Evolutionary conservation across 2,888 invertebrate genomes (phyloP), one percentile per base, ranked within the genome.

Genomic region (Molorchus minor): DNA sequence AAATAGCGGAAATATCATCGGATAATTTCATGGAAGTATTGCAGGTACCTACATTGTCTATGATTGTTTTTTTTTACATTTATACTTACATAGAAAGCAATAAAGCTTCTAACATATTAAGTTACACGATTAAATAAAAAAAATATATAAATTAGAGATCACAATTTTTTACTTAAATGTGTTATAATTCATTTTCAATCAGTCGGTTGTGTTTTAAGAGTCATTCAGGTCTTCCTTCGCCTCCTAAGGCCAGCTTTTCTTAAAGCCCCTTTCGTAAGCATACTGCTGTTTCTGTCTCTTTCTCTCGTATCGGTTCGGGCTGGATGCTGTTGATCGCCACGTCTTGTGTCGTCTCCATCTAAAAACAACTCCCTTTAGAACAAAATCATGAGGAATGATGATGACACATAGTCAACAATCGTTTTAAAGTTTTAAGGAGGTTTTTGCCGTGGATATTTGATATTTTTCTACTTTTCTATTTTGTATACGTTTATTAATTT

Each of bases 341-440:
- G 73, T 63, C 68, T 79, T 78, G 56, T 78, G 72, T 65, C 77
- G 73, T 38, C 78, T 70, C 79, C 79, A 79, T 65, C 80, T 79
- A 64, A 40, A 64, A 52, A 44, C 15, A 29, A 43, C n/a, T n/a
- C n/a, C 13, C 35, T n/a, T n/a, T n/a, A n/a, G n/a, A n/a, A n/a
- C n/a, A n/a, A n/a, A n/a, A n/a, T n/a, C n/a, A n/a, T n/a, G n/a
- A n/a, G n/a, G n/a, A n/a, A n/a, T n/a, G n/a, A n/a, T n/a, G n/a
- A n/a, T n/a, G n/a, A n/a, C n/a, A n/a, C n/a, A n/a, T n/a, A n/a
- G n/a, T n/a, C n/a, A n/a, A n/a, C n/a, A n/a, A n/a, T n/a, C n/a
- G n/a, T n/a, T n/a, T n/a, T n/a, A n/a, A n/a, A n/a, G n/a, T n/a
- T n/a, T n/a, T n/a, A n/a, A n/a, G n/a, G n/a, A n/a, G n/a, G n/a